Evolutionary conservation across 1,140 invertebrate species (phyloP).

Genomic region (Ericerus pela): DNA sequence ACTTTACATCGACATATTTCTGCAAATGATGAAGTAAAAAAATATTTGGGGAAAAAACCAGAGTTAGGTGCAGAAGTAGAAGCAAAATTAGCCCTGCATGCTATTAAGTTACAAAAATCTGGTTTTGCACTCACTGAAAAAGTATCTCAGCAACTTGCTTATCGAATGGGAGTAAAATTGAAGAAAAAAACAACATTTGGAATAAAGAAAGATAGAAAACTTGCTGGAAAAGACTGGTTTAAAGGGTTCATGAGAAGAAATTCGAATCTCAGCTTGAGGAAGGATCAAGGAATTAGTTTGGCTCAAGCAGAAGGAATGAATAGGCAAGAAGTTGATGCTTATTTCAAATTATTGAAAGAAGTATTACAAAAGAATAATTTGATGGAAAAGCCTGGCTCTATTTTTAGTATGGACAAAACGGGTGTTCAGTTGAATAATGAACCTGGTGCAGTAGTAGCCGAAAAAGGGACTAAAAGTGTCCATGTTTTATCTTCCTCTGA

Average conservation of each 20-base stretch:
- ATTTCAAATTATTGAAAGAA: not conserved
- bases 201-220: not conserved
- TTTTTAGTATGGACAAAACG: not conserved
- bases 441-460: conserved; percentile 18
- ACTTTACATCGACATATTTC: not conserved
- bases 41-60: not conserved
- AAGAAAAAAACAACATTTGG: not conserved
- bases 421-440: conserved; percentile 23
- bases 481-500: conserved; percentile 20
- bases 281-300: not conserved
- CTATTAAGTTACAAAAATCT: not conserved
- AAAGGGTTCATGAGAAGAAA: not conserved
- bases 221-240: not conserved
- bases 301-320: not conserved
- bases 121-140: not conserved
- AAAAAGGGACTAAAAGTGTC: conserved; percentile 22
- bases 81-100: not conserved
- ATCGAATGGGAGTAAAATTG: not conserved
- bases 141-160: not conserved
- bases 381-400: not conserved
- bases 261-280: not conserved
- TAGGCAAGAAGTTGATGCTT: not conserved
- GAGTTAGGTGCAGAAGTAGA: not conserved
- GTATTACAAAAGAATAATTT: not conserved
- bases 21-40: not conserved